Conservation (phyloP, 2,797 vertebrate genomes). For the Thaleichthys pacificus region DNA sequence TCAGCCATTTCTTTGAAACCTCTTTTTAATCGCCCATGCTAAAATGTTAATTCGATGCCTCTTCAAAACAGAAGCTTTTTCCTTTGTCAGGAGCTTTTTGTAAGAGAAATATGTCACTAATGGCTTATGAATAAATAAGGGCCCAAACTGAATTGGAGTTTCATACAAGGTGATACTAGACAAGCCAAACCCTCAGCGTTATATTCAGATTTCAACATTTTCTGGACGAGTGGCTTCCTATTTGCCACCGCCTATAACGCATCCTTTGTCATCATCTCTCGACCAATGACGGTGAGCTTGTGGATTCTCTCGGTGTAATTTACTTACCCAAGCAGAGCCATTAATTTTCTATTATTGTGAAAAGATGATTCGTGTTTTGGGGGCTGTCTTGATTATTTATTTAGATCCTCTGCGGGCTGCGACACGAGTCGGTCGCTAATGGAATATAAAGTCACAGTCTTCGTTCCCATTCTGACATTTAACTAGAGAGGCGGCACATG, state of each 20-base stretch:
- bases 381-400: constrained; percentile 82
- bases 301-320: constrained; percentile 74
- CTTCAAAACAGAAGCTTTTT: constrained; percentile 59
- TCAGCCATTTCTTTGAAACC: constrained; percentile 61
- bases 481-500: constrained; percentile 73
- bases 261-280: constrained; percentile 67
- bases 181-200: constrained; percentile 68
- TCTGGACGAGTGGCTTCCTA: constrained; percentile 70
- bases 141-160: constrained; percentile 77
- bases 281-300: constrained; percentile 53
- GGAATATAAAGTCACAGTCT: constrained; percentile 80
- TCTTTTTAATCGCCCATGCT: constrained; percentile 73
- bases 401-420: constrained; percentile 76
- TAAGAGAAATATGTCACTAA: constrained; percentile 80
- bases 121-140: constrained; percentile 84
- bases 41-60: constrained; percentile 76
- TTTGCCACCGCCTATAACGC: constrained; percentile 65
- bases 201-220: constrained; percentile 78
- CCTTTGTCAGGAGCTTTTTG: constrained; percentile 77
- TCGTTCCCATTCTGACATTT: constrained; percentile 80
- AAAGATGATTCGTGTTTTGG: constrained; percentile 80
- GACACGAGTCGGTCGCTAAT: constrained; percentile 75
- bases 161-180: constrained; percentile 76
- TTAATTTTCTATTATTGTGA: constrained; percentile 83
- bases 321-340: constrained; percentile 73